phyloP scores from a whole-genome alignment of 2,113 vertebrate species.

The Thalassarche chlororhynchos region DNA sequence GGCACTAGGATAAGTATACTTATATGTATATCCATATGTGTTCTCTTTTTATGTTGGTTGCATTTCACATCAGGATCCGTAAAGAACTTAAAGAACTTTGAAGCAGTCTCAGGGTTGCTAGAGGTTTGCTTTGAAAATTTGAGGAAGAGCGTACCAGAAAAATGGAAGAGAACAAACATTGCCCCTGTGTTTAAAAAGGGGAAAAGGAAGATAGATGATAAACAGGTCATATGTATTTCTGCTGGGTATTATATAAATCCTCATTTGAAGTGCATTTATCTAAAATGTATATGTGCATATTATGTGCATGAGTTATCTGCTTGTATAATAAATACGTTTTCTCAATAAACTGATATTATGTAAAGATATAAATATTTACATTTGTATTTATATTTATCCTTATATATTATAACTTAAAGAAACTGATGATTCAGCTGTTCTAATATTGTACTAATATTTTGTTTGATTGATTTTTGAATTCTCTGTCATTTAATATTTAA shows the following conservation, averaged over 20 bases:
- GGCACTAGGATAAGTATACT: neutral
- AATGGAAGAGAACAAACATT: neutral
- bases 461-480: neutral
- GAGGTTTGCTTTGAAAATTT: neutral
- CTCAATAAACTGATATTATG: neutral
- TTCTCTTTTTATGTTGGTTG: neutral
- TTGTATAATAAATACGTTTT: neutral
- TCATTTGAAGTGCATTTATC: neutral
- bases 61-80: neutral
- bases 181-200: rapidly evolving
- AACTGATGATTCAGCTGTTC: neutral
- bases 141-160: neutral
- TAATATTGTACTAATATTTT: neutral
- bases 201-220: neutral
- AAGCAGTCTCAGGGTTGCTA: neutral
- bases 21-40: rapidly evolving
- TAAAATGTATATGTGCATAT: neutral
- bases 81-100: neutral
- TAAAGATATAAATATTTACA: neutral
- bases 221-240: neutral
- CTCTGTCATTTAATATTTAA: neutral
- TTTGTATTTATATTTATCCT: neutral
- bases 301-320: neutral
- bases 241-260: neutral
- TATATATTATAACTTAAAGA: neutral